Base-by-base conservation (phyloP, 2,888 invertebrate species). In the Lacanobia wlatinum region DNA sequence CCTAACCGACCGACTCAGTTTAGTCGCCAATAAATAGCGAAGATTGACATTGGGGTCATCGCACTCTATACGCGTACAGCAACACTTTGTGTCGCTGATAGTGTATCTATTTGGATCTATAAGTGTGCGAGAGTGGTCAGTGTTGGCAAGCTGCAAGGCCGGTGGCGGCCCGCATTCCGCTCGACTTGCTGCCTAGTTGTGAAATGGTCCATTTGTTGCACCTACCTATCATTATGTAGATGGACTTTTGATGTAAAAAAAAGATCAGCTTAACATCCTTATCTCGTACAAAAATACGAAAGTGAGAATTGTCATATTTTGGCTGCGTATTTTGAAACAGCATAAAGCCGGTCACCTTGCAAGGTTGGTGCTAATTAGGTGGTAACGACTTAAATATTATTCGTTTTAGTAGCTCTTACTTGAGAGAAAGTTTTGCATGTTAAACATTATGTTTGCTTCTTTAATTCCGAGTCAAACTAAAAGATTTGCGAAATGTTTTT, bases 141-240 rank as follows among this genome's bases (percentile, higher is more conserved):
- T 89, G 91, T 92, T 93, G 94, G 94, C 93, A 92, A 93, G 94
- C 93, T 91, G 92, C 95, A 95, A 95, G 95, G 95, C 94, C 95
- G 93, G 90, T 92, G 91, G 90, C 92, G 91, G 91, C 89, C 94
- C 92, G 94, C 95, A 95, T 95, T 95, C 96, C 95, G 90, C 91
- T 91, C 91, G 89, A 92, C 91, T 91, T 90, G 91, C 87, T 87
- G 82, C 73, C 84, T 82, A 87, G 88, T 95, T 95, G 93, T 94
- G 94, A 95, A 95, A 95, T 90, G 92, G 91, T 90, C 90, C 92
- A 94, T 93, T 95, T 90, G 91, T 90, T 92, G 90, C 76, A 63
- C 75, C 76, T 72, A 78, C 73, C 73, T 76, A 90, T 91, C 88
- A 88, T 90, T 88, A 89, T 86, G 85, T 81, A 84, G 86, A 87